Conservation (phyloP, 2,113 vertebrate species). For the Zapus hudsonius region DNA sequence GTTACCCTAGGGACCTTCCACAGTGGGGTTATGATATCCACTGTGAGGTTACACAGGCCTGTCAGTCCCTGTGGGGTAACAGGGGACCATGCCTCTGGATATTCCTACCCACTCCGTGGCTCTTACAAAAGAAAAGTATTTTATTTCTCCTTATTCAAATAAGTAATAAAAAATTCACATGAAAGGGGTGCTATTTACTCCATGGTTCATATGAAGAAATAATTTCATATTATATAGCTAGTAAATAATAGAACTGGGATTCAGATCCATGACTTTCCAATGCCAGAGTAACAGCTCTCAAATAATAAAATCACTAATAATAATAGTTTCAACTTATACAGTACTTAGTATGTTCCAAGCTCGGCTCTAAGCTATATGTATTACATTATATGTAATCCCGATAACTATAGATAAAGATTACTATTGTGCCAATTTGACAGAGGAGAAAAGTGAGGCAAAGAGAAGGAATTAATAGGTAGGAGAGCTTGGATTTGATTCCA, state of each 20-base stretch:
- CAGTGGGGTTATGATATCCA: too few species aligned
- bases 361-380: neutral
- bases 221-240: conserved; percentile 29
- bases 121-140: too few species aligned
- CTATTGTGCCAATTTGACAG: conserved; percentile 25
- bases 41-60: too few species aligned
- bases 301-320: conserved; percentile 34
- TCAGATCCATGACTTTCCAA: conserved; percentile 26
- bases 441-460: conserved; percentile 10
- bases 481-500: conserved; percentile 8
- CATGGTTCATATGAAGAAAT: conserved; percentile 27
- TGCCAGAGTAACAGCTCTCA: neutral
- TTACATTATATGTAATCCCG: neutral
- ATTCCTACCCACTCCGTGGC: too few species aligned
- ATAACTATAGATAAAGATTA: conserved; percentile 36
- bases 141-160: conserved; percentile 45
- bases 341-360: neutral
- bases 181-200: conserved; percentile 16
- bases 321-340: conserved; percentile 24
- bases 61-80: too few species aligned
- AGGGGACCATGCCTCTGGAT: too few species aligned
- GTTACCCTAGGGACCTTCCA: too few species aligned
- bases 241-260: conserved; percentile 46
- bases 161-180: conserved; percentile 10
- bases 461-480: neutral